These are phyloP conservation scores for Andinoacara biseriatus DNA, from an alignment of 2,113 vertebrate genomes.

Conservation along the genomic window DNA sequence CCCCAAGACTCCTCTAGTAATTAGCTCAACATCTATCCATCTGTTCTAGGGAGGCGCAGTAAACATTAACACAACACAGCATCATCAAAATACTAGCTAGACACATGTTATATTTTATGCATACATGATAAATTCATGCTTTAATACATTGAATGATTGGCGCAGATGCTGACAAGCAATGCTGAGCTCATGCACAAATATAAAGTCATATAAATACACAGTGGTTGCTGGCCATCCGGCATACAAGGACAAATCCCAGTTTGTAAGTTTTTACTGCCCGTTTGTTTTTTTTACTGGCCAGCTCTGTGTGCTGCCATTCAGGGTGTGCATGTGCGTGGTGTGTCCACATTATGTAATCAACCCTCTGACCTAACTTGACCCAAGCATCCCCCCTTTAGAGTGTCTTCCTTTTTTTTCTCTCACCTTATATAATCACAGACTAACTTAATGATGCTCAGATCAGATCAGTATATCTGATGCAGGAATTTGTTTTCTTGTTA, in stretches of 20 bases:
- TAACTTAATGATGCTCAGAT: not conserved
- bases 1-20: slow-evolving; percentile 77
- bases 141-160: slow-evolving; percentile 29
- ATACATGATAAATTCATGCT: slow-evolving; percentile 28
- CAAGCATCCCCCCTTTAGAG: not conserved
- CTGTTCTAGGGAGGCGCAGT: slow-evolving; percentile 72
- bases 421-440: not conserved
- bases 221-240: not conserved
- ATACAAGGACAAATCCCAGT: slow-evolving; percentile 13
- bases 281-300: slow-evolving; percentile 2
- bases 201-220: not conserved
- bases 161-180: slow-evolving; percentile 11
- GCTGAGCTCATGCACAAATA: not conserved
- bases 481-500: not conserved
- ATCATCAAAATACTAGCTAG: slow-evolving; percentile 67
- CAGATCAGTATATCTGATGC: not conserved
- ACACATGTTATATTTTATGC: slow-evolving; percentile 51
- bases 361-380: not conserved
- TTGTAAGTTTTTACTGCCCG: not conserved
- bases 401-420: not conserved
- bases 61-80: slow-evolving; percentile 73
- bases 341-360: not conserved
- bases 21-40: slow-evolving; percentile 79
- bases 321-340: not conserved
- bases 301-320: not conserved